Base-by-base conservation (phyloP, 2,888 invertebrate species). In the Drosophila multiciliata region DNA sequence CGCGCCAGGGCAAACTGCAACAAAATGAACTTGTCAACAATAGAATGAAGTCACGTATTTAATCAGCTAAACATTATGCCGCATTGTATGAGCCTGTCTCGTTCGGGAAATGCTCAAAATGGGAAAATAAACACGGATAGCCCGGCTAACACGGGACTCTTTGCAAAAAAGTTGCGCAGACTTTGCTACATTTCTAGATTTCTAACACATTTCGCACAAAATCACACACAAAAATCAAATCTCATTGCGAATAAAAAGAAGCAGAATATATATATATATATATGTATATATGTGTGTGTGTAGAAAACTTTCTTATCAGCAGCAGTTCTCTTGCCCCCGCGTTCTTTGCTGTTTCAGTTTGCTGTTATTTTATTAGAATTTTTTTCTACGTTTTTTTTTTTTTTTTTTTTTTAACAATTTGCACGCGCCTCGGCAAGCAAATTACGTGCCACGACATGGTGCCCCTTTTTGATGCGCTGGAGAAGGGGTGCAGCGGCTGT, bases 41-140 rank as follows among this genome's bases (percentile, higher is more conserved):
- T 64, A 69, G 82, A 89, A 92, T 92, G 92, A 92, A 91, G 92
- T 92, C 92, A 92, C 92, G 92, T 92, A 91, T 92, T 92, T 92
- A 92, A 92, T 92, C 92, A 92, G 90, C 87, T 83, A 87, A 90
- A 88, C 90, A 90, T 90, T 89, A 85, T 82, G 76, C 75, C 53
- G 54, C 38, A 29, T 76, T 71, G 78, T 83, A 79, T 81, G 67
- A 69, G 78, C 64, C 78, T 78, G 75, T 78, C 71, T 75, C 64
- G 53, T 17, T 50, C 45, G 40, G 53, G 38, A 66, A 62, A 54
- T 49, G 52, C 29, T 40, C 45, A 57, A 49, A 64, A 53, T 35
- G 32, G 61, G 33, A 59, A 59, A 55, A 38, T 11, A 29, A 26
- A 35, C 32, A n/a, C 6, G 35, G 17, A 48, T 45, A 60, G 11